Conservation (phyloP, 1,140 invertebrate genomes). For the Lethocerus indicus region DNA sequence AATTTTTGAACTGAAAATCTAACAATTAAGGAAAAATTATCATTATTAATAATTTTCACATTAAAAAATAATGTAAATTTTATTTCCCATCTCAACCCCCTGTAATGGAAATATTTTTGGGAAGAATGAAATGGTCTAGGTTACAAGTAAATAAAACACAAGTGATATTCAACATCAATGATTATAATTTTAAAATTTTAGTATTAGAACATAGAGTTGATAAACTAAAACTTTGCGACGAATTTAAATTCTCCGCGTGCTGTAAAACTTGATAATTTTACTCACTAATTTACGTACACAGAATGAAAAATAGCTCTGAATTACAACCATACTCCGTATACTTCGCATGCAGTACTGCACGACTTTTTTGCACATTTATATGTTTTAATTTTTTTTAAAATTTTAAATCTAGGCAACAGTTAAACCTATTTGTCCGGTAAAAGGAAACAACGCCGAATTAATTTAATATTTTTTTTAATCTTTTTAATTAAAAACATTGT, state of each 20-base stretch:
- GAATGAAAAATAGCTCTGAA: conserved; percentile 16
- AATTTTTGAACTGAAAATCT: no score
- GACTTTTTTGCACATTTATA: conserved; percentile 15
- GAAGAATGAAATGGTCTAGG: no score
- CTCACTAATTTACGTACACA: conserved; percentile 17
- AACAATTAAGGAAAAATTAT: no score
- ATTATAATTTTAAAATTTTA: conserved; percentile 17
- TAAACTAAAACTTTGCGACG: conserved; percentile 16
- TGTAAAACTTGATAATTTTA: conserved; percentile 16
- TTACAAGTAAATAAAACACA: no score
- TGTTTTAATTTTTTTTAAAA: no score
- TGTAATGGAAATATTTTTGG: no score
- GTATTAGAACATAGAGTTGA: conserved; percentile 17
- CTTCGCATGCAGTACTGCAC: conserved; percentile 12
- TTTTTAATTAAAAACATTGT: background rate
- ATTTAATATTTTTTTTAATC: background rate
- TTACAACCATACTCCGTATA: conserved; percentile 17
- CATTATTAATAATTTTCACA: no score
- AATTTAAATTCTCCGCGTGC: conserved; percentile 15
- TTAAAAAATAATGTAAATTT: no score
- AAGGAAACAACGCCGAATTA: background rate
- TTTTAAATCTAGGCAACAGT: conserved; percentile 11
- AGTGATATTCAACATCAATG: conserved; percentile 16
- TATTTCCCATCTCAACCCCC: no score
- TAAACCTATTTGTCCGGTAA: conserved; percentile 13